A percentile compares a stretch with the other conserved stretches of the same genome.
phyloP scores from a whole-genome alignment of 2,797 vertebrate genomes.

The Threskiornis aethiopicus region DNA sequence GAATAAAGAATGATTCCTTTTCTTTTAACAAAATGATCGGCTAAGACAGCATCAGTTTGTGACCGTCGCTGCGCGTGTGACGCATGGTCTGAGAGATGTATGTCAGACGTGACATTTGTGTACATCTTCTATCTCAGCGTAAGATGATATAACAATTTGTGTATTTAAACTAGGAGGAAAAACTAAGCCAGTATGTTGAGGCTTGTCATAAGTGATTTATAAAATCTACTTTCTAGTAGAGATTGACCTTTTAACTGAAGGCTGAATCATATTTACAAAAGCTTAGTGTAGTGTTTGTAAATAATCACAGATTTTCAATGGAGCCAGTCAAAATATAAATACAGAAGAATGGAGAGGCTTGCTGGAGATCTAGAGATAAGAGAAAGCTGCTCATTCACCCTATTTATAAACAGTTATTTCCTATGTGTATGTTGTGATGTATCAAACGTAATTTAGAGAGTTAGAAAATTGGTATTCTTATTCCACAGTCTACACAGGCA shows the following conservation, averaged over 20 bases:
- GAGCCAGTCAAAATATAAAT: not conserved
- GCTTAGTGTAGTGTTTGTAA: not conserved
- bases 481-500: not conserved
- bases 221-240: not conserved
- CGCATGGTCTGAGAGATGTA: rapidly evolving
- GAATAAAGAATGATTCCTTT: not conserved
- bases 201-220: not conserved
- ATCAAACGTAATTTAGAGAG: not conserved
- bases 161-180: not conserved
- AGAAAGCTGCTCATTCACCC: not conserved
- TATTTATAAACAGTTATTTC: rapidly evolving
- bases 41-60: not conserved
- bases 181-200: not conserved
- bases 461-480: not conserved
- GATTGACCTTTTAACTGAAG: not conserved
- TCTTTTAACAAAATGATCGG: not conserved
- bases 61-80: rapidly evolving
- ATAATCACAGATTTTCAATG: not conserved
- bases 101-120: rapidly evolving
- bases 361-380: not conserved
- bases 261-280: not conserved
- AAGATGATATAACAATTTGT: rapidly evolving
- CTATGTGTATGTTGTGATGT: rapidly evolving
- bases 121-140: rapidly evolving
- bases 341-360: not conserved